phyloP scores from a whole-genome alignment of 2,113 vertebrate species.

The Garra rufa region DNA sequence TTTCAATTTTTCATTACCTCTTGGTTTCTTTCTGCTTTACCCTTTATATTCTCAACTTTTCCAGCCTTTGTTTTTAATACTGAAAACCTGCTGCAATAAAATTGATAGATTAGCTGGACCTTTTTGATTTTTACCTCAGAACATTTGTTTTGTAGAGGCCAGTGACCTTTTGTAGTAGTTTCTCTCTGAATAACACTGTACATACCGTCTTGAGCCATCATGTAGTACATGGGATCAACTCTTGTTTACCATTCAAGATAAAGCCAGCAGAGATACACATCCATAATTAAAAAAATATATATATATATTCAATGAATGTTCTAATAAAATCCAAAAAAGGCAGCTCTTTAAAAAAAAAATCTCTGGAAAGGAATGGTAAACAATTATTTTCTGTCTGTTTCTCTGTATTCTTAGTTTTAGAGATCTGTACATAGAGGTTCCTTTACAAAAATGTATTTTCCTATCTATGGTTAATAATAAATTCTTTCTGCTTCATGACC shows the following conservation, averaged over 20 bases:
- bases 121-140: not conserved
- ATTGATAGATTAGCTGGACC: not conserved
- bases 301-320: slow-evolving; percentile 18
- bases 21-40: not conserved
- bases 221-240: slow-evolving; percentile 22
- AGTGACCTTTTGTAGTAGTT: not conserved
- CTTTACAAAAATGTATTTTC: slow-evolving; percentile 40
- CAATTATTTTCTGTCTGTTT: slow-evolving; percentile 25
- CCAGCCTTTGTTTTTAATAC: slow-evolving; percentile 12
- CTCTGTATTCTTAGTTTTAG: slow-evolving; percentile 28
- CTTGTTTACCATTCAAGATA: slow-evolving; percentile 22
- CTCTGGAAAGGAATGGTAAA: slow-evolving; percentile 32
- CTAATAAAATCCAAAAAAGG: slow-evolving; percentile 17
- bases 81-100: slow-evolving; percentile 28
- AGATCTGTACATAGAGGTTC: slow-evolving; percentile 22
- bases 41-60: not conserved
- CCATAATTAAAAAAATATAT: too few species aligned
- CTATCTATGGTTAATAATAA: slow-evolving; percentile 46
- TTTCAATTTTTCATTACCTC: not conserved
- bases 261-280: slow-evolving; percentile 18
- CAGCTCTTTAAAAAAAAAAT: slow-evolving; percentile 25
- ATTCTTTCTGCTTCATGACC: slow-evolving; percentile 33
- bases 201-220: not conserved
- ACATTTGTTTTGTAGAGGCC: not conserved
- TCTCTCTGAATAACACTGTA: slow-evolving; percentile 23